Base-by-base conservation (phyloP, 1,140 invertebrate genomes). In the Ectropis grisescens region DNA sequence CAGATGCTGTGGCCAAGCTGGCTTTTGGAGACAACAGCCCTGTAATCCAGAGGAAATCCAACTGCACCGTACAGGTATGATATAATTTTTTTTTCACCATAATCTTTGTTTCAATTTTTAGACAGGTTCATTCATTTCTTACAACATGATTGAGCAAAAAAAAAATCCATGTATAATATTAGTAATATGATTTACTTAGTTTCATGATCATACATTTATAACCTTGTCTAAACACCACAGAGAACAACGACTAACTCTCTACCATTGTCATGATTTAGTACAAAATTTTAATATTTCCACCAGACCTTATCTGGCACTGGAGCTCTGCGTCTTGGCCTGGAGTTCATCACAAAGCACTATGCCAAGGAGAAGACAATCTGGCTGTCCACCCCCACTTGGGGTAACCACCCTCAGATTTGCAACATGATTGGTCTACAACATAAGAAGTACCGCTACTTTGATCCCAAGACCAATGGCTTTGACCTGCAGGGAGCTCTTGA, bases 241-340 rank as follows among this genome's bases (percentile, higher is more conserved):
- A n/a, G n/a, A n/a, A n/a, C n/a, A n/a, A n/a, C n/a, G n/a, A n/a
- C n/a, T n/a, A n/a, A n/a, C n/a, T n/a, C n/a, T n/a, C n/a, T n/a
- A n/a, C n/a, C n/a, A n/a, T n/a, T n/a, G n/a, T n/a, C n/a, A n/a
- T n/a, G n/a, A n/a, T n/a, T n/a, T n/a, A n/a, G n/a, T n/a, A n/a
- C n/a, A n/a, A n/a, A n/a, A n/a, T n/a, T n/a, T n/a, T n/a, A n/a
- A n/a, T n/a, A n/a, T n/a, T n/a, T n/a, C n/a, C n/a, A n/a, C 90
- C 29, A 96, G 86, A 90, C 91, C 32, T 91, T 99, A 44, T 99
- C 97, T 54, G 98, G 98, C 33, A 99, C 98, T 29, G 98, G 98
- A 22, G 93, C 97, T n/a, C 82, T 99, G 1, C 87, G 93, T 42
- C 88, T 99, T 44, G 98, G 97, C 25, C 92, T 91, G 31, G 91